Base-by-base conservation (phyloP, 2,888 invertebrate species). In the Drosophila merina region DNA sequence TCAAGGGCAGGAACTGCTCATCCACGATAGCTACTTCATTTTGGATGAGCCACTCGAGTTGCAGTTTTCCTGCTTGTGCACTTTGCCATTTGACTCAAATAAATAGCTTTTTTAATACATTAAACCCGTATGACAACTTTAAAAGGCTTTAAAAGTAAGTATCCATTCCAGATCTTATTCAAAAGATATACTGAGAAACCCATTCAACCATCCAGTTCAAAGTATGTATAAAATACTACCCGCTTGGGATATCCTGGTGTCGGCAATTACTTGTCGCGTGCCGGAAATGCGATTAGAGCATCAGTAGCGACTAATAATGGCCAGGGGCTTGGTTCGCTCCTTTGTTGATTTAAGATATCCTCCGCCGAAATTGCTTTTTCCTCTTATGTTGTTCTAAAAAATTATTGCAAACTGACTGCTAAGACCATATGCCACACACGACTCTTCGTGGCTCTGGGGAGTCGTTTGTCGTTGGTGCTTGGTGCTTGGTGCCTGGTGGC, bases 381-480 rank as follows among this genome's bases (percentile, higher is more conserved):
- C 50, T 72, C 62, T 36, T 26, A 51, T 72, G 63, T 68, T 72
- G 60, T 42, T 48, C 50, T 48, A 72, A 72, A 72, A 72, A 69
- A 69, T 73, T 72, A 64, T 69, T 69, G 69, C 74, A 69, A 73
- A 45, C 49, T 31, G 66, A 55, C 38, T 30, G 14, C 36, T 36
- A 42, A 26, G 33, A n/a, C 50, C 74, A 73, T 48, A 71, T 67
- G 68, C 69, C 33, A 51, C 52, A 60, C 55, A 52, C 54, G 51
- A n/a, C 48, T 47, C 0, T 31, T 10, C 14, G 7, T 25, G 59
- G 28, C 86, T 58, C 80, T 44, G 20, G 86, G 81, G 88, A 76
- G 80, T 76, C 76, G 72, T 81, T 81, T 81, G 86, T 88, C 88
- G 76, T 76, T 76, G 88, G 74, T 74, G 74, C 74, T 45, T 14